Evolutionary conservation across 1,140 invertebrate genomes (phyloP).

Genomic region (Lepidurus arcticus): DNA sequence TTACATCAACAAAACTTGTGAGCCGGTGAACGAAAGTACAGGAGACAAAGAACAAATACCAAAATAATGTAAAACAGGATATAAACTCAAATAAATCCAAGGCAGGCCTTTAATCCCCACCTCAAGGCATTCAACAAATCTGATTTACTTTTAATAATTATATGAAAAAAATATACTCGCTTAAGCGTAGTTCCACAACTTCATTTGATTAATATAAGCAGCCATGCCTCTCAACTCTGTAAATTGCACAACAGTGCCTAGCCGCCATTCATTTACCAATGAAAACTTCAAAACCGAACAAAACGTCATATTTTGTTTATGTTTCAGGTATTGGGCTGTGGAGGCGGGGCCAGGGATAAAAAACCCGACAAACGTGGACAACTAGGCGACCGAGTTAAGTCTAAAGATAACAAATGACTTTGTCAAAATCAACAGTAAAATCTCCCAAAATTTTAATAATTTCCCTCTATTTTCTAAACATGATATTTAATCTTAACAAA

Average conservation of each 20-base stretch:
- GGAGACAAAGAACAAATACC: background rate
- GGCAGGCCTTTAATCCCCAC: background rate
- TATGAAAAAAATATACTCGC: background rate
- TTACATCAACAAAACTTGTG: background rate
- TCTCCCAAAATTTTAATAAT: background rate
- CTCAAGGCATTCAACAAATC: background rate
- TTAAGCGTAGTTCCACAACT: constrained; percentile 16
- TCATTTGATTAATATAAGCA: constrained; percentile 19
- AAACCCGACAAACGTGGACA: constrained; percentile 35
- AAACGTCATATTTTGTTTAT: background rate
- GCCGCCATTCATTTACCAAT: background rate
- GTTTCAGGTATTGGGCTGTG: constrained; percentile 1
- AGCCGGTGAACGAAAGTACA: background rate
- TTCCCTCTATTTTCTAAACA: too few relatives aligned
- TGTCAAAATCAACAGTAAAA: constrained; percentile 37
- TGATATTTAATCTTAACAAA: too few relatives aligned
- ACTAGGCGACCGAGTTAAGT: constrained; percentile 39
- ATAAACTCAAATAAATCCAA: background rate
- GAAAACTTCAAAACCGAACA: constrained; percentile 1
- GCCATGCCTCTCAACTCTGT: background rate
- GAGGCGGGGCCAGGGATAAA: constrained; percentile 37
- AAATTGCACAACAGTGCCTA: constrained; percentile 14
- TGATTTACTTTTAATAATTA: background rate
- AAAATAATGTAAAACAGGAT: background rate
- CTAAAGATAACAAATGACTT: constrained; percentile 34